A percentile compares a stretch with the other conserved stretches of the same genome.
Evolutionary conservation across 2,888 invertebrate species (phyloP).

Genomic region (Criorhina ranunculi): DNA sequence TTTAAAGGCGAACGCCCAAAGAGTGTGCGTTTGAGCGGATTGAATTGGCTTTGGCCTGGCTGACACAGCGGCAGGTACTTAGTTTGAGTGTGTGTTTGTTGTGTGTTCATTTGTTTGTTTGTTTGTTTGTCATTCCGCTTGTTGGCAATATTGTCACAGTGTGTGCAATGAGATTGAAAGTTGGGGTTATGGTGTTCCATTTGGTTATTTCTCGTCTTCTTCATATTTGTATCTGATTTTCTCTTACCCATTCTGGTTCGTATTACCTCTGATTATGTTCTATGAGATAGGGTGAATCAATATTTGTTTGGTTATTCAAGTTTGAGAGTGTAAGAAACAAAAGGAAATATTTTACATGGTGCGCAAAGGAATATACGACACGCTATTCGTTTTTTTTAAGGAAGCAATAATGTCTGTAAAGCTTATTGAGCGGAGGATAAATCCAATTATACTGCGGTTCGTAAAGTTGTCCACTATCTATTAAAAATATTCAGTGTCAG

Average conservation of each 20-base stretch:
- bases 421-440: no score
- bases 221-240: constrained; percentile 40
- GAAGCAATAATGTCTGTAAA: no score
- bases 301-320: constrained; percentile 10
- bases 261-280: constrained; percentile 43
- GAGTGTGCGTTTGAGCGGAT: not conserved
- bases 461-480: no score
- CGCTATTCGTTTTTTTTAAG: not conserved
- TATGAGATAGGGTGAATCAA: constrained; percentile 7
- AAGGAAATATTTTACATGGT: not conserved
- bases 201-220: constrained; percentile 25
- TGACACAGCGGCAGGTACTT: constrained; percentile 41
- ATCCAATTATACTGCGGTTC: no score
- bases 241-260: constrained; percentile 24
- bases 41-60: constrained; percentile 18
- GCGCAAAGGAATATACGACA: not conserved
- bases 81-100: constrained; percentile 45
- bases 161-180: constrained; percentile 65
- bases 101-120: constrained; percentile 34
- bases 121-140: constrained; percentile 58
- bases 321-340: no score
- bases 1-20: not conserved
- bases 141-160: constrained; percentile 65
- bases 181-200: constrained; percentile 42
- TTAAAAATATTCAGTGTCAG: no score